Conservation (phyloP, 2,888 invertebrate genomes). For the Leptinotarsa juncta region DNA sequence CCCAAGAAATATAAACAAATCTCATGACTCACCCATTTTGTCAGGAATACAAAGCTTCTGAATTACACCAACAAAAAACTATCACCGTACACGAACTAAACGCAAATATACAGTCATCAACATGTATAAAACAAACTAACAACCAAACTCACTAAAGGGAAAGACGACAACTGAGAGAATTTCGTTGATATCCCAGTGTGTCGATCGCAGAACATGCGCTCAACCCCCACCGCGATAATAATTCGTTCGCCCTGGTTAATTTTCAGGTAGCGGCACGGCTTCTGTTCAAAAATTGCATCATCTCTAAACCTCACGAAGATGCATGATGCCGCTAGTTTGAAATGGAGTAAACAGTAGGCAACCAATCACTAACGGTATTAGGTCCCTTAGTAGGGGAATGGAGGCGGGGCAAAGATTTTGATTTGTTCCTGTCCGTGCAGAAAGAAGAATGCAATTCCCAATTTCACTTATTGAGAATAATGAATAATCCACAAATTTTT, state of each 20-base stretch:
- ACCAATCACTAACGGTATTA: constrained; percentile 39
- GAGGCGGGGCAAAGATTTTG: constrained; percentile 45
- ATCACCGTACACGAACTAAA: constrained; percentile 18
- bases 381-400: constrained; percentile 35
- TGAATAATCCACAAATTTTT: too few species aligned
- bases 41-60: constrained; percentile 14
- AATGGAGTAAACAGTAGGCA: constrained; percentile 22
- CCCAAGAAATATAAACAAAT: neutral
- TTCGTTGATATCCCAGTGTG: neutral
- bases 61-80: neutral
- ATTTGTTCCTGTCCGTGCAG: constrained; percentile 41
- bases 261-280: constrained; percentile 22
- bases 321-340: constrained; percentile 37
- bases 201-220: constrained; percentile 1
- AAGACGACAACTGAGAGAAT: constrained; percentile 17
- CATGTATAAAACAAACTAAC: constrained; percentile 14
- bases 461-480: too few species aligned
- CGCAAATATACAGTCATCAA: constrained; percentile 23
- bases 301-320: neutral
- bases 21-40: constrained; percentile 29
- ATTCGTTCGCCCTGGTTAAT: neutral
- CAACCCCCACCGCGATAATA: neutral
- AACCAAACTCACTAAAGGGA: constrained; percentile 6
- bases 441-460: neutral
- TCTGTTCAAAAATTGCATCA: neutral